Percentiles rank a stretch among this genome's conserved stretches.
phyloP scores from a whole-genome alignment of 2,797 vertebrate genomes.

The Diceros bicornis region DNA sequence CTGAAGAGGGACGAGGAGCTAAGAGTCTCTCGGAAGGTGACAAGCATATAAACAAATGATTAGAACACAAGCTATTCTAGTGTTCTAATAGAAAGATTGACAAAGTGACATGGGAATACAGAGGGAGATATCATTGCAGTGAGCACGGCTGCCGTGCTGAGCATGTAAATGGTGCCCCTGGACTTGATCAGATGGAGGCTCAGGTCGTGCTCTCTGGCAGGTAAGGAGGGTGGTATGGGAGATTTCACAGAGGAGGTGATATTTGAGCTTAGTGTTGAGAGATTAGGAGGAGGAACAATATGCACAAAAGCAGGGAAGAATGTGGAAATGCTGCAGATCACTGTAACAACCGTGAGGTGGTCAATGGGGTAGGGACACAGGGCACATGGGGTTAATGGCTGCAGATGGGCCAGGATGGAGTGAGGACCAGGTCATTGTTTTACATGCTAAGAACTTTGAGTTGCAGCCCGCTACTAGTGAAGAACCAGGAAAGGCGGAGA shows the following conservation, averaged over 20 bases:
- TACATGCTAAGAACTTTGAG: no score
- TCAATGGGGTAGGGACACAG: accelerated
- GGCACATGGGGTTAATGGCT: accelerated
- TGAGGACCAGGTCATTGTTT: not conserved
- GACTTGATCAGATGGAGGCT: no score
- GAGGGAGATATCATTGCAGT: no score
- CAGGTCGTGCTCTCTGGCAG: not conserved
- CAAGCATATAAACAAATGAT: not conserved
- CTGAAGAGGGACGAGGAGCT: not conserved
- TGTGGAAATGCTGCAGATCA: not conserved
- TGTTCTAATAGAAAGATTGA: not conserved
- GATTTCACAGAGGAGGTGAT: not conserved
- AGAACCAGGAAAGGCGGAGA: not conserved
- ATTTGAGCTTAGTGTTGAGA: not conserved
- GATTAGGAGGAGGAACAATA: not conserved
- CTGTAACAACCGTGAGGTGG: not conserved
- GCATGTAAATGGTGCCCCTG: accelerated
- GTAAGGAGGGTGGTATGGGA: not conserved
- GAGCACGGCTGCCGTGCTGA: accelerated
- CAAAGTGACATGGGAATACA: accelerated
- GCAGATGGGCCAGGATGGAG: not conserved
- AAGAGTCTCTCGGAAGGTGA: not conserved
- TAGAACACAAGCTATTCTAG: not conserved
- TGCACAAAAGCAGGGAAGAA: not conserved
- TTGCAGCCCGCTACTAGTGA: not conserved